These are phyloP conservation scores for Papilio helenus DNA, from an alignment of 1,140 invertebrate species.

Conservation along the genomic window DNA sequence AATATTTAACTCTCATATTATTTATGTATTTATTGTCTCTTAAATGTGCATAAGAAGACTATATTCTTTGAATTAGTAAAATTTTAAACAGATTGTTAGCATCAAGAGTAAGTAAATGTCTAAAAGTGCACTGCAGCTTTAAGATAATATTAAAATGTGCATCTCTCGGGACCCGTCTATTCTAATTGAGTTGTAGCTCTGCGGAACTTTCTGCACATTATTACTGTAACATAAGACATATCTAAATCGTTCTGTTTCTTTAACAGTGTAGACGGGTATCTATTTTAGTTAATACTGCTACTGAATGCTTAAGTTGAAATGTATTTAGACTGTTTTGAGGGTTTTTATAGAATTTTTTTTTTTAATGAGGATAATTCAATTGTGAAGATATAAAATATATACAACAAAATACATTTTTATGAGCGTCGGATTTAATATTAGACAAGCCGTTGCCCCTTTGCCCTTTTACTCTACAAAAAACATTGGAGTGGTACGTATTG, in stretches of 20 bases:
- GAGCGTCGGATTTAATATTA: too few relatives aligned
- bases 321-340: too few relatives aligned
- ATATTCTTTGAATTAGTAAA: not conserved
- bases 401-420: too few relatives aligned
- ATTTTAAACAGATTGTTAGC: not conserved
- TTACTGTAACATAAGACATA: not conserved
- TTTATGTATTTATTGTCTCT: too few relatives aligned
- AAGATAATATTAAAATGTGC: not conserved
- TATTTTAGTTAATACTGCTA: not conserved
- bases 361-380: too few relatives aligned
- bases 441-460: not conserved
- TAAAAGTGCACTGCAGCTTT: not conserved
- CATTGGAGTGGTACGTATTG: not conserved
- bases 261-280: not conserved
- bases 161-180: not conserved
- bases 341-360: too few relatives aligned
- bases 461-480: not conserved
- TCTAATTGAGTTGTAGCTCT: constrained; percentile 20
- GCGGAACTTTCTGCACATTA: not conserved
- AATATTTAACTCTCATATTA: too few relatives aligned
- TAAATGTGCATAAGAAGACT: not conserved
- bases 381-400: too few relatives aligned
- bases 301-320: too few relatives aligned
- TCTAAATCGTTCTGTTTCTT: not conserved
- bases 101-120: not conserved